Base-by-base conservation (phyloP, 1,140 invertebrate genomes). In the Ctenoplectra terminalis region DNA sequence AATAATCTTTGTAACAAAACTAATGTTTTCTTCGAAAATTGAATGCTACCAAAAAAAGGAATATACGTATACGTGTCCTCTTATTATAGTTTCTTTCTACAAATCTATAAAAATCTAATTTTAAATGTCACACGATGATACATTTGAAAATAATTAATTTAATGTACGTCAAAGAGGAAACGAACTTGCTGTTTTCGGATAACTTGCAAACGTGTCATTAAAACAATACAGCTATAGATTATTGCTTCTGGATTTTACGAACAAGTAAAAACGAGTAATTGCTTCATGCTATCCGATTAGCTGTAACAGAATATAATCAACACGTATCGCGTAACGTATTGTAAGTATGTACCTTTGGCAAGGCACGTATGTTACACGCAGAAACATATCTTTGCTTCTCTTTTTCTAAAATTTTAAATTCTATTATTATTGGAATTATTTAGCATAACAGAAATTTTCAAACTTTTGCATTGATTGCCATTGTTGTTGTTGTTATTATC, bases 181-280 rank as follows among this genome's bases (percentile, higher is more conserved):
- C n/a, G 15, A 8, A 40, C 23, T 11, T 1, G 0, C n/a, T 8
- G 26, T 17, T 40, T 46, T 40, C 23, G 34, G 1, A 13, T 64
- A 40, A 1, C 20, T 63, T 64, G 5, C 23, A 61, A 56, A 11
- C n/a, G 1, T 26, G 1, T 31, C 15, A 15, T 58, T 1, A 5
- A 26, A 43, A 66, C 6, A 6, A 52, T n/a, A 15, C 29, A 2
- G 34, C 31, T 26, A 17, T 8, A 17, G 11, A 37, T 29, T 29
- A 13, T 48, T 58, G 56, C 43, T 74, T 48, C 3, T 46, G 29
- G 17, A 61, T 31, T 17, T 74, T 48, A 74, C 72, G 72, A 50
- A 48, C 31, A n/a, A n/a, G n/a, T n/a, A n/a, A n/a, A n/a, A n/a
- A n/a, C n/a, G 56, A 48, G 71, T 23, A 43, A 48, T 31, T 13